Percentiles rank a stretch among this genome's conserved stretches.
Evolutionary conservation across 1,140 invertebrate genomes (phyloP).

Genomic region (Halotydeus destructor): DNA sequence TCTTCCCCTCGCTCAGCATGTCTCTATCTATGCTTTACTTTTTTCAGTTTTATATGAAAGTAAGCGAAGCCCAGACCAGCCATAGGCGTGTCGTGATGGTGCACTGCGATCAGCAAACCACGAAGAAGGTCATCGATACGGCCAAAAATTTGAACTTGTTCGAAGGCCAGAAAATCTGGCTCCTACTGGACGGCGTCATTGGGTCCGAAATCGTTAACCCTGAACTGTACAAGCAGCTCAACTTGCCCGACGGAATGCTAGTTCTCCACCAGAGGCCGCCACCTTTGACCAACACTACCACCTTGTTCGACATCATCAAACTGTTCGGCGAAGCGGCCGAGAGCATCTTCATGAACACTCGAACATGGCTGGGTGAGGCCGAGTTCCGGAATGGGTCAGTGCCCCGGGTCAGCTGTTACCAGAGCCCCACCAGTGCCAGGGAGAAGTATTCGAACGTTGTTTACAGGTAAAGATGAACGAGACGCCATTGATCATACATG

Average conservation of each 20-base stretch:
- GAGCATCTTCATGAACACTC: slow-evolving; percentile 7
- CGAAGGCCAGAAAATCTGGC: slow-evolving; percentile 15
- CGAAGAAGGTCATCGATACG: slow-evolving; percentile 8
- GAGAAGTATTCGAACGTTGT: slow-evolving; percentile 5
- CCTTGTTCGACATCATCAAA: slow-evolving; percentile 9
- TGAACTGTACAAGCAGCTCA: slow-evolving; percentile 1
- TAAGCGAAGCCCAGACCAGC: slow-evolving; percentile 13
- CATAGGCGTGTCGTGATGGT: slow-evolving; percentile 13
- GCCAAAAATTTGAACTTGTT: slow-evolving; percentile 9
- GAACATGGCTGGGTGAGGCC: slow-evolving; percentile 6
- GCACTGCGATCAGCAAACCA: slow-evolving; percentile 11
- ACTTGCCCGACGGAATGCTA: slow-evolving; percentile 12
- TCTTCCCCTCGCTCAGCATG: no score
- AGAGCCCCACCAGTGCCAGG: neutral
- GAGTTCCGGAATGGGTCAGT: slow-evolving; percentile 3
- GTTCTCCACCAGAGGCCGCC: slow-evolving; percentile 9
- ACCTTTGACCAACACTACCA: slow-evolving; percentile 1
- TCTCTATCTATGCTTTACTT: no score
- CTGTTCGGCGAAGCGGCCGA: slow-evolving; percentile 12
- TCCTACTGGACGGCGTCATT: slow-evolving; percentile 12
- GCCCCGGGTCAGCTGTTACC: slow-evolving; percentile 9
- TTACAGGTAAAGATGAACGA: slow-evolving; percentile 9
- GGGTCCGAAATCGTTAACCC: neutral
- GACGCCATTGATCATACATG: no score
- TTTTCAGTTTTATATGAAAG: slow-evolving; percentile 13